Evolutionary conservation across 2,113 vertebrate genomes (phyloP), one percentile per base, ranked within the genome.

Genomic region (Phrynosoma blainvillii): DNA sequence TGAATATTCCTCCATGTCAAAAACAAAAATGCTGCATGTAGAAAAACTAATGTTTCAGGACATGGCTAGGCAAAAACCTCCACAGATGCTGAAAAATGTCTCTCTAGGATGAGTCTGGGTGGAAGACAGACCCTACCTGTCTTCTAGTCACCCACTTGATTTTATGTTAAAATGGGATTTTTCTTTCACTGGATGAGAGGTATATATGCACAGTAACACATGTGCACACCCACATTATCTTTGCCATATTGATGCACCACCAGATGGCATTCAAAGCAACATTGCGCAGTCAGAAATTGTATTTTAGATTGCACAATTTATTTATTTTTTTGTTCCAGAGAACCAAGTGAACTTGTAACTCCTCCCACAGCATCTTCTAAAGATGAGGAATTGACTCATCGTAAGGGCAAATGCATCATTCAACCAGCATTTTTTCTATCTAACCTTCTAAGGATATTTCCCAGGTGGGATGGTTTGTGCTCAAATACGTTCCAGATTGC

Each of bases 401-500:
- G 2, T 54, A 54, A 59, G n/a, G 21, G 52, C 52, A 74, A 74
- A 54, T 78, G 42, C 25, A 85, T 70, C 79, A 56, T 0, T 62
- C 82, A 81, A 91, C 88, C 94, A 91, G 95, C 93, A 94, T 93
- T 86, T 89, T 36, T 66, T 23, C 90, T 90, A 88, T 94, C 85
- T 91, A 90, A 92, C 89, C 92, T 84, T 21, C 91, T 88, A 93
- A 95, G 95, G 95, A 90, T 93, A 92, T 92, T 93, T 94, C 85
- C 92, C 93, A 96, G 93, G 95, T 88, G 79, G 94, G 30, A 62
- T 62, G 94, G 90, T 36, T 92, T 94, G 93, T 90, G 95, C 93
- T 52, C 95, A 94, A 95, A 87, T 92, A 90, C 84, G 88, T 83
- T 96, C 92, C 93, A 96, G 94, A 96, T 95, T 96, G 95, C 95